phyloP scores from a whole-genome alignment of 2,888 invertebrate species.

The Caenorhabditis imperialis region DNA sequence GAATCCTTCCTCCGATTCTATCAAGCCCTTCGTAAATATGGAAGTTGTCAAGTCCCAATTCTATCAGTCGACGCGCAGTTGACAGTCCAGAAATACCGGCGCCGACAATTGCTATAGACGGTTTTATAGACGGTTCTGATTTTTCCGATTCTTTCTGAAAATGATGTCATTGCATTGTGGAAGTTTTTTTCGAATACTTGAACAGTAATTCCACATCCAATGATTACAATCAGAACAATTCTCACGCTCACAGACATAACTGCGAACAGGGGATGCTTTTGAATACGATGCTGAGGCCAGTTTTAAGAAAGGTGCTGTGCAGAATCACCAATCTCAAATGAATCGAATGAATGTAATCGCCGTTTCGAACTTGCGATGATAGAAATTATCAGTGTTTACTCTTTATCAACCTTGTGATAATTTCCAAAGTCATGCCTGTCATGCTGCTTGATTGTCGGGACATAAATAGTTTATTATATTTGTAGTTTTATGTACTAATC shows the following conservation, averaged over 20 bases:
- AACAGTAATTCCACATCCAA: conserved; percentile 66
- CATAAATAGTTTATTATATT: no score
- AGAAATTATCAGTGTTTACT: no score
- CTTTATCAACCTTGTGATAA: no score
- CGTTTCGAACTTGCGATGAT: no score
- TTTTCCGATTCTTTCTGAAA: conserved; percentile 61
- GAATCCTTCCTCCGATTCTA: conserved; percentile 68
- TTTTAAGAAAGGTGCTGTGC: no score
- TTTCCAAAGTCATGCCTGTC: no score
- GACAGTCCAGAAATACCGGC: conserved; percentile 69
- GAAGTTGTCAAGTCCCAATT: conserved; percentile 62
- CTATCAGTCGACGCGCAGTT: conserved; percentile 67
- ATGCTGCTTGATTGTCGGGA: no score
- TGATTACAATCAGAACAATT: conserved; percentile 59
- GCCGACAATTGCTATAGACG: conserved; percentile 67
- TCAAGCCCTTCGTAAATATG: conserved; percentile 67
- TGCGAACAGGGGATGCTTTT: conserved; percentile 27
- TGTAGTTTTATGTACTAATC: no score
- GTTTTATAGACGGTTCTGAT: conserved; percentile 57
- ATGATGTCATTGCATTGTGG: no score
- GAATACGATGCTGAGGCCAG: conserved; percentile 9
- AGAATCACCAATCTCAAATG: no score
- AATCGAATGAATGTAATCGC: no score
- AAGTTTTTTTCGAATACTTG: conserved; percentile 29
- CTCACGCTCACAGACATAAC: conserved; percentile 57